phyloP scores from a whole-genome alignment of 2,888 invertebrate genomes.

The Agrotis exclamationis region DNA sequence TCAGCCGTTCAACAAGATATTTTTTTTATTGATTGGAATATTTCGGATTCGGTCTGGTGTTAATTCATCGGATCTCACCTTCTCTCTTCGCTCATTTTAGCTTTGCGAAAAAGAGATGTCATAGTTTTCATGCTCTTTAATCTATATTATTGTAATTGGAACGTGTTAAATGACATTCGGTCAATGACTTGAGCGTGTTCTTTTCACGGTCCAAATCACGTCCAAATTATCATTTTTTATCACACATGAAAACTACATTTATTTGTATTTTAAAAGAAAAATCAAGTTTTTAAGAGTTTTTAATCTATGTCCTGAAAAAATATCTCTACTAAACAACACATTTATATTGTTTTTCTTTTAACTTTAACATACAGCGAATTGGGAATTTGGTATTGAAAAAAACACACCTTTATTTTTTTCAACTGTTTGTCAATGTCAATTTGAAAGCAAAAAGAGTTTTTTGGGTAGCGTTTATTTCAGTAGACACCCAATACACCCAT shows the following conservation, averaged over 20 bases:
- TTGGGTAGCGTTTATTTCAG: background rate
- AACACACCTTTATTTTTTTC: background rate
- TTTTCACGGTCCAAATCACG: background rate
- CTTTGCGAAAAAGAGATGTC: background rate
- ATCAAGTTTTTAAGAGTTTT: too few relatives aligned
- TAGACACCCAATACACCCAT: accelerated
- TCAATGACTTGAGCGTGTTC: background rate
- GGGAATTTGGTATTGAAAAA: background rate
- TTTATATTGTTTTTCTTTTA: too few relatives aligned
- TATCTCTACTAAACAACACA: too few relatives aligned
- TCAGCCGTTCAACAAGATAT: conserved; percentile 28
- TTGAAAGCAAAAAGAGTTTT: conserved; percentile 1
- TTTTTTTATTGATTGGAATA: conserved; percentile 1
- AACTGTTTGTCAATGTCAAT: conserved; percentile 10
- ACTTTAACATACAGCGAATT: too few relatives aligned
- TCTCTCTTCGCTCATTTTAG: background rate
- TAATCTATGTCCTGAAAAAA: too few relatives aligned
- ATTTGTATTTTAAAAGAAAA: too few relatives aligned
- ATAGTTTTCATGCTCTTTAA: too few relatives aligned
- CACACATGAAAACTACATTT: too few relatives aligned
- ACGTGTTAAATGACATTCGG: conserved; percentile 22
- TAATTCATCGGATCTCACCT: background rate
- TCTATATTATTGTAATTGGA: conserved; percentile 2
- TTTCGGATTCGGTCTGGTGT: background rate
- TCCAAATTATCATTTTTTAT: background rate